Percentiles rank a stretch among this genome's conserved stretches.
Evolutionary conservation across 2,113 vertebrate species (phyloP).

Genomic region (Enhydra lutris): DNA sequence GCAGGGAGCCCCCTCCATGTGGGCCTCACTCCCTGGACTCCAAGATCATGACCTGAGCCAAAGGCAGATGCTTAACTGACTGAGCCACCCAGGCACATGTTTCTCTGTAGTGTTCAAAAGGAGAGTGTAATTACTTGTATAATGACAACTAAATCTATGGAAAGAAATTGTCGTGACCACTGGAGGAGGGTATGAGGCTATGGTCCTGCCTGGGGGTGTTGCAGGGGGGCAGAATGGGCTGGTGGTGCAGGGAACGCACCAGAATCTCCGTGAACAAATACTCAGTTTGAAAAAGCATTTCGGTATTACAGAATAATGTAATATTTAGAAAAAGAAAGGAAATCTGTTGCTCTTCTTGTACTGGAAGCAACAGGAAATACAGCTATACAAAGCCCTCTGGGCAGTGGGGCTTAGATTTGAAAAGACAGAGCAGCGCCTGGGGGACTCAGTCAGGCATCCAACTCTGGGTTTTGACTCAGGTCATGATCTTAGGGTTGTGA

Average conservation of each 20-base stretch:
- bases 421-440: not conserved
- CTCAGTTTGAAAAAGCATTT: not conserved
- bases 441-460: not conserved
- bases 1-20: too few species aligned
- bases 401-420: not conserved
- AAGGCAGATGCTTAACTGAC: not conserved
- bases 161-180: not conserved
- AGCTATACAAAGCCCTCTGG: not conserved
- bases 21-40: not conserved
- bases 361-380: not conserved
- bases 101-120: not conserved
- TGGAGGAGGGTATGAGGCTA: not conserved
- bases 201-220: not conserved
- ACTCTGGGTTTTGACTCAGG: not conserved
- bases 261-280: not conserved
- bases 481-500: not conserved
- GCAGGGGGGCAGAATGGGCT: fast-evolving
- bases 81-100: not conserved
- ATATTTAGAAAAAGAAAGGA: not conserved
- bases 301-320: not conserved
- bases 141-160: not conserved
- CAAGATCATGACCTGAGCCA: not conserved
- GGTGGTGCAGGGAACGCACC: not conserved
- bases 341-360: not conserved
- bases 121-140: not conserved